These are phyloP conservation scores for Sympetrum striolatum DNA, from an alignment of 2,888 invertebrate species.

Conservation along the genomic window DNA sequence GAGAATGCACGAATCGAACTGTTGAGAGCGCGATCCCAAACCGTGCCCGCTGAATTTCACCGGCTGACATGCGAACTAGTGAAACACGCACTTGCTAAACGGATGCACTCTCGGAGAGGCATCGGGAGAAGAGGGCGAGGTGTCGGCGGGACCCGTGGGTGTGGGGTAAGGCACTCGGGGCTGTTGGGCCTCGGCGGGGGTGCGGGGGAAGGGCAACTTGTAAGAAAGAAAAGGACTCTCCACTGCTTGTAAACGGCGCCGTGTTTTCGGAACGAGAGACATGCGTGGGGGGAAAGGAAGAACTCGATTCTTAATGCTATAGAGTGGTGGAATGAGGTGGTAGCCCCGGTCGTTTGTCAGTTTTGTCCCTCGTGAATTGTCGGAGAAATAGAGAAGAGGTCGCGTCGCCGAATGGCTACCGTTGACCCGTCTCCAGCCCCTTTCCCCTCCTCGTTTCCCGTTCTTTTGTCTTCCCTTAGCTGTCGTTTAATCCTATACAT, in stretches of 20 bases:
- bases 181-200: neutral
- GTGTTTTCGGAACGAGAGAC: neutral
- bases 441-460: neutral
- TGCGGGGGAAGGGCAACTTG: neutral
- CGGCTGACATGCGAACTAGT: too few relatives aligned
- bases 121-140: too few relatives aligned
- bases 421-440: neutral
- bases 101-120: too few relatives aligned
- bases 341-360: neutral
- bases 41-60: too few relatives aligned
- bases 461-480: neutral
- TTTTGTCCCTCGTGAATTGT: constrained; percentile 8
- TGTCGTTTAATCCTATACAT: neutral
- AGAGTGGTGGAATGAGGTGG: neutral
- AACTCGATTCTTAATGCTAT: too few relatives aligned
- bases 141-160: too few relatives aligned
- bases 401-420: constrained; percentile 15
- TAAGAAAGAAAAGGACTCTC: neutral
- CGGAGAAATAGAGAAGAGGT: neutral
- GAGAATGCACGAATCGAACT: too few relatives aligned
- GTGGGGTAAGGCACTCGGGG: neutral
- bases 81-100: too few relatives aligned
- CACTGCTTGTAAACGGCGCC: neutral
- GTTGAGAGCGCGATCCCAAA: too few relatives aligned
- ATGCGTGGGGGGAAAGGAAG: neutral